These are phyloP conservation scores for Sitta europaea DNA, from an alignment of 2,113 vertebrate species.

Conservation along the genomic window DNA sequence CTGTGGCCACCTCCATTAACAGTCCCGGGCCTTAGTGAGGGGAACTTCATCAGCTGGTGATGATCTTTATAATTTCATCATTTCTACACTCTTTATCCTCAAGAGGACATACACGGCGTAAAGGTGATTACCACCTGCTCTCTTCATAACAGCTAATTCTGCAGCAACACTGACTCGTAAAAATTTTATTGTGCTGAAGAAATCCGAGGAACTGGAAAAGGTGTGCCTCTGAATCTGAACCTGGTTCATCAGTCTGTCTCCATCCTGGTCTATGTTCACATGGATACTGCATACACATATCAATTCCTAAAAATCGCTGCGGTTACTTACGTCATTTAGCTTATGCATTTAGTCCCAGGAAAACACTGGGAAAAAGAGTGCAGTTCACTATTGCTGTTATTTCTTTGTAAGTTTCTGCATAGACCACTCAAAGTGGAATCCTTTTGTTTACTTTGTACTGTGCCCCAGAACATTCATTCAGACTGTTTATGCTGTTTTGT, in stretches of 20 bases:
- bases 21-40: too few species aligned
- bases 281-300: rapidly evolving
- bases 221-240: background rate
- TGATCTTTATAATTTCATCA: background rate
- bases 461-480: background rate
- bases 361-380: too few species aligned
- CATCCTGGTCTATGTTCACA: background rate
- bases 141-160: background rate
- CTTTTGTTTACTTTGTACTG: background rate
- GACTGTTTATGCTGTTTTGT: background rate
- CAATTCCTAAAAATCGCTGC: background rate
- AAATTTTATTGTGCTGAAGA: background rate
- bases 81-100: background rate
- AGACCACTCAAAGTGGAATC: background rate
- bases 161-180: background rate
- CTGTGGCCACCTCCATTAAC: background rate
- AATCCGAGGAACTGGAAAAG: background rate
- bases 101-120: background rate
- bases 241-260: background rate
- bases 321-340: background rate
- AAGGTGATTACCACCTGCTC: background rate
- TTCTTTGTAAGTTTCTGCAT: background rate
- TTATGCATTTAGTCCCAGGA: background rate
- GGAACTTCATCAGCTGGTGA: background rate
- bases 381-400: background rate